phyloP scores from a whole-genome alignment of 2,113 vertebrate species.

The Sinocyclocheilus anophthalmus region DNA sequence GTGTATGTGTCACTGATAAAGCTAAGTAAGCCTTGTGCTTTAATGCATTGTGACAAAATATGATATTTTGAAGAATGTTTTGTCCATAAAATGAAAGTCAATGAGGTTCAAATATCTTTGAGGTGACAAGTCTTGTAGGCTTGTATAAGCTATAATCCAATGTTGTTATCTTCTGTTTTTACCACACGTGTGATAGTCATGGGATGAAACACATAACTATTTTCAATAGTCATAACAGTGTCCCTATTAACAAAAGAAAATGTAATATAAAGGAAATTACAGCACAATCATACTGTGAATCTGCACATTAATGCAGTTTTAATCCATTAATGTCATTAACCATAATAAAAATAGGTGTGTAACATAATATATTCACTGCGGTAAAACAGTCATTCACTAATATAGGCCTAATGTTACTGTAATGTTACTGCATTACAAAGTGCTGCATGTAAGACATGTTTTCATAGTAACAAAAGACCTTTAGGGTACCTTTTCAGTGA shows the following conservation, averaged over 20 bases:
- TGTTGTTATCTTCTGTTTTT: neutral
- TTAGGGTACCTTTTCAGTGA: neutral
- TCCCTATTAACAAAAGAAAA: neutral
- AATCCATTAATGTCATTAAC: neutral
- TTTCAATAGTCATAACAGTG: neutral
- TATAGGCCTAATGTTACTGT: neutral
- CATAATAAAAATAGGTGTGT: neutral
- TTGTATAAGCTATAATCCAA: neutral
- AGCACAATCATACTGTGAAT: neutral
- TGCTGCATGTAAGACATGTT: neutral
- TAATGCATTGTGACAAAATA: slow-evolving; percentile 1
- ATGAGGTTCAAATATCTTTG: neutral
- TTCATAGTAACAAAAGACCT: neutral
- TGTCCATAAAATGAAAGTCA: neutral
- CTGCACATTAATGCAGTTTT: neutral
- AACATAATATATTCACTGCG: neutral
- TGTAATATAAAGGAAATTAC: neutral
- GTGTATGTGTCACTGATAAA: neutral
- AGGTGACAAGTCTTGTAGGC: neutral
- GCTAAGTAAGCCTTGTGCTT: neutral
- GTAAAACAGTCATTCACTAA: neutral
- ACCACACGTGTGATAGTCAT: neutral
- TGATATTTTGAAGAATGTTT: neutral
- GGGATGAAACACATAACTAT: neutral
- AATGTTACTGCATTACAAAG: neutral